Evolutionary conservation across 2,797 vertebrate genomes (phyloP), one percentile per base, ranked within the genome.

Genomic region (Cryptoblepharus egeriae): DNA sequence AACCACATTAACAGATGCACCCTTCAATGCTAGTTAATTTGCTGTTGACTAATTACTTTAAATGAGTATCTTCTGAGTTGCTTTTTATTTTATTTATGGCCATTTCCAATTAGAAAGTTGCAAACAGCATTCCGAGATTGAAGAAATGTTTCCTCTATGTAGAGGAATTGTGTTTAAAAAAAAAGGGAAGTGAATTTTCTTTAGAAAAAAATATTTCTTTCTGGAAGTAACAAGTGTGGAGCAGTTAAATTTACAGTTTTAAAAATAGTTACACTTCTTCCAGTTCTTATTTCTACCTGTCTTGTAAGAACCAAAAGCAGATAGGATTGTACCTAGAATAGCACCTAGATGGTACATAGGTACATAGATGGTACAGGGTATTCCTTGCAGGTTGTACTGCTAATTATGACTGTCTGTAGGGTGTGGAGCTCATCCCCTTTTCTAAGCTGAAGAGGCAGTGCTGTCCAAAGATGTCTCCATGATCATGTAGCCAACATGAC

Each of bases 1-100:
- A 72, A 45, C 69, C 35, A 28, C 24, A 61, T 55, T 73, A 72
- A 64, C 22, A 18, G 60, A 80, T 72, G 63, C 58, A 73, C 63
- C 55, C 55, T 74, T 74, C 70, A 65, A 22, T 65, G 32, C 35
- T 39, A 65, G 16, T 39, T 80, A 73, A 74, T 65, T 39, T 49
- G 79, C 70, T 22, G 18, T 74, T 65, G 73, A 22, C 79, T 64
- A 73, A 74, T 73, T 73, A 55, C n/a, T 22, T 74, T 65, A 65
- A 74, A 74, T 81, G 65, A 45, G 70, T 55, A 39, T n/a, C 55
- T 30, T 73, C 42, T 5, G 12, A 63, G 32, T 73, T 64, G 30
- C 37, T 18, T 11, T 60, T 64, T 55, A n/a, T 24, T 65, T 73
- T 64, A 73, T 80, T 73, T 64, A 73, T 81, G 26, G 13, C 64